Conservation (phyloP, 1,140 invertebrate species). For the Aphaenogaster floridana region DNA sequence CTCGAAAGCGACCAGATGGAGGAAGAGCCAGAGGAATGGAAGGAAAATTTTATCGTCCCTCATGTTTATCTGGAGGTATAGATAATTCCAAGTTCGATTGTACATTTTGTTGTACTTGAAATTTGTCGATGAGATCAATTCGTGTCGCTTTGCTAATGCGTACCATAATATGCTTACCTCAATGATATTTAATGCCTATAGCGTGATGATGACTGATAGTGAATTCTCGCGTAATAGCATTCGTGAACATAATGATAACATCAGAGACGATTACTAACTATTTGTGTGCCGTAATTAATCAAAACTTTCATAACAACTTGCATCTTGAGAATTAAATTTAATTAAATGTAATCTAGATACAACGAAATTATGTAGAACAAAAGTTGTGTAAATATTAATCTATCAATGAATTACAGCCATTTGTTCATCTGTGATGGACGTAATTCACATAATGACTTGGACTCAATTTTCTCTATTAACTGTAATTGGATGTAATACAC, state of each 20-base stretch:
- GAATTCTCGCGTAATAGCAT: background rate
- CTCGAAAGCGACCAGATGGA: background rate
- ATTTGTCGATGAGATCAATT: background rate
- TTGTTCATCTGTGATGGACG: background rate
- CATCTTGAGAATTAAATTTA: background rate
- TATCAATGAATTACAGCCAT: background rate
- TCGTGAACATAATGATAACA: background rate
- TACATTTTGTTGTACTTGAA: background rate
- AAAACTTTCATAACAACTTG: background rate
- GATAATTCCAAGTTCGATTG: conserved; percentile 21
- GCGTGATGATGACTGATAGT: background rate
- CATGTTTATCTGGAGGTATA: conserved; percentile 42
- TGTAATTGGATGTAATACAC: conserved; percentile 17
- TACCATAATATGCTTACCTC: background rate
- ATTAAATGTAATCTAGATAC: background rate
- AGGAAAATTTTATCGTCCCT: conserved; percentile 6
- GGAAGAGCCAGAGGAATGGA: conserved; percentile 10
- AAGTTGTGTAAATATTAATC: conserved; percentile 18
- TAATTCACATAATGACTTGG: background rate
- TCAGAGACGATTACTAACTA: background rate
- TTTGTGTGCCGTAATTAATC: background rate
- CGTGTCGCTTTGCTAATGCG: background rate
- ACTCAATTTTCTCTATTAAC: background rate
- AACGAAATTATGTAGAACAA: background rate
- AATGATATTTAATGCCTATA: conserved; percentile 21